Evolutionary conservation across 2,888 invertebrate species (phyloP), one percentile per base, ranked within the genome.

Genomic region (Asteroscopus sphinx): DNA sequence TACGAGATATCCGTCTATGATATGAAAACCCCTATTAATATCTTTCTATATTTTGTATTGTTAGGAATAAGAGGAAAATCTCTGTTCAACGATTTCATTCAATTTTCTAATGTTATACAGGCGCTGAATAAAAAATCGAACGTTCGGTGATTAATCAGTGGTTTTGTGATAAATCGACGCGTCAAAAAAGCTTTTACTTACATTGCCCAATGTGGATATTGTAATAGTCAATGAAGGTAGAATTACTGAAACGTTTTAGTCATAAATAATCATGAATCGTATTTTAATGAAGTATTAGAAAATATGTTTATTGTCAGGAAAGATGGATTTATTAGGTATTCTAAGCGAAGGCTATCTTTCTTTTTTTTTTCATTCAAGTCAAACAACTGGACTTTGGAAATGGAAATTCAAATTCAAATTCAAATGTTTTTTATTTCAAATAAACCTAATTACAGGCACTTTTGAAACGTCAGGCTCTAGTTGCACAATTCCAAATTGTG

Each of bases 151-250:
- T 83, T 81, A 82, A 81, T 83, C 76, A 80, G 65, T 73, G 73
- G 79, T 76, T 75, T 75, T 79, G 77, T 82, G 82, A 82, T 81
- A 83, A 80, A 83, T 82, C 72, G 80, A 80, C 73, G 71, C 70
- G 76, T 77, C 78, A 75, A 77, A 66, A 82, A 82, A 76, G 79
- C 79, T 82, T 82, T 82, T 78, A 81, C 74, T 75, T 64, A 69
- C 66, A 66, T 73, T 64, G 66, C 62, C 60, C 64, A 65, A 65
- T 66, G 62, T 72, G 63, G 67, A 72, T 73, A 66, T 66, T 66
- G 58, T 73, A 68, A 70, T 71, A 68, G 65, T 66, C 67, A 61
- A 62, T 62, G 59, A 55, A 68, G 56, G 51, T 56, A 59, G 58
- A 44, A 53, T 46, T 49, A 59, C 47, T 48, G 55, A 73, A 61